phyloP scores from a whole-genome alignment of 2,113 vertebrate genomes.

The Diphyllodes magnificus region DNA sequence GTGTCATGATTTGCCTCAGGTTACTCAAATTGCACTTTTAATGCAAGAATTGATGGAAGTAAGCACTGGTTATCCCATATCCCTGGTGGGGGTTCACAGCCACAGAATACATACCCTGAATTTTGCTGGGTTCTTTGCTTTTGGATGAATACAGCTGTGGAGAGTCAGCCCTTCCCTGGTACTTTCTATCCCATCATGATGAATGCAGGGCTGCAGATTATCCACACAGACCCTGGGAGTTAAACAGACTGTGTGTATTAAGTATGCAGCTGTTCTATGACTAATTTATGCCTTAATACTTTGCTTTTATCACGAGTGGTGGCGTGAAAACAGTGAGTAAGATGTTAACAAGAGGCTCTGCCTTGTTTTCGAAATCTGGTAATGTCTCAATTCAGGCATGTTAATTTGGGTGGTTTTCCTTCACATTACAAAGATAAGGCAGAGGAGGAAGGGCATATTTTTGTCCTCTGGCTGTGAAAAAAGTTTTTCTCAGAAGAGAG shows the following conservation, averaged over 20 bases:
- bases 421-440: neutral
- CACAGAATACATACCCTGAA: neutral
- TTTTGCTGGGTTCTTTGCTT: neutral
- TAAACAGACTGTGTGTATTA: neutral
- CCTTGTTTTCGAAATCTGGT: neutral
- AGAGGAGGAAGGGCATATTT: neutral
- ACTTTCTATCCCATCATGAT: neutral
- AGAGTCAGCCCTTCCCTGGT: neutral
- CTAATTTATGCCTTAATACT: conserved; percentile 19
- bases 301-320: neutral
- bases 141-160: neutral
- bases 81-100: neutral
- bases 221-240: neutral
- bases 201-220: neutral
- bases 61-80: neutral
- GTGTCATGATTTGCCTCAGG: neutral
- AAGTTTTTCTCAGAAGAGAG: neutral
- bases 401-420: neutral
- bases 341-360: neutral
- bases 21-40: neutral
- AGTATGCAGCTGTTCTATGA: neutral
- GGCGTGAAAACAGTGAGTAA: neutral
- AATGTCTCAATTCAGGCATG: neutral
- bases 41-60: neutral
- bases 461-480: neutral